phyloP scores from a whole-genome alignment of 2,113 vertebrate genomes.

The Myrmophylax atrothorax region DNA sequence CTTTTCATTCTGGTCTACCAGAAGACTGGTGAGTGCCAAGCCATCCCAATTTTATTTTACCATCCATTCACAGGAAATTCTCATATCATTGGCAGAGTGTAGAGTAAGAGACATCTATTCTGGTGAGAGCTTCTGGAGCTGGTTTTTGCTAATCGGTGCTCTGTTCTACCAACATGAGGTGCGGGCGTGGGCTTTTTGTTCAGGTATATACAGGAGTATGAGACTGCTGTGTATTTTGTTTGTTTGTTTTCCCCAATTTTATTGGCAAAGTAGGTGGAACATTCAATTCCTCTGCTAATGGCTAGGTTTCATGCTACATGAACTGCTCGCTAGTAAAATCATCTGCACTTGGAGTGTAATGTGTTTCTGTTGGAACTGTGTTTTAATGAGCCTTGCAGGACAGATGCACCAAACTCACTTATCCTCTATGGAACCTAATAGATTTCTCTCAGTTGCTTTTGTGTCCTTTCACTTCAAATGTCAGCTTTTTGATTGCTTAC shows the following conservation, averaged over 20 bases:
- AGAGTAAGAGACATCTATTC: neutral
- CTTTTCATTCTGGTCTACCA: neutral
- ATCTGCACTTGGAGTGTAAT: neutral
- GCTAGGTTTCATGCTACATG: neutral
- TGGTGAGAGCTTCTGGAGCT: neutral
- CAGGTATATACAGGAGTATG: neutral
- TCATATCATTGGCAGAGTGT: neutral
- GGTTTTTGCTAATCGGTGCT: neutral
- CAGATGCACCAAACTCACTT: neutral
- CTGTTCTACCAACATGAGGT: rapidly evolving
- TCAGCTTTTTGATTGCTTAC: neutral
- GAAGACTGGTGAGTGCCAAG: neutral
- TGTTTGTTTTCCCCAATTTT: neutral
- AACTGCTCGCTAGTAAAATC: neutral
- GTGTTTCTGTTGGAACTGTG: neutral
- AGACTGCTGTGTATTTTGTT: neutral
- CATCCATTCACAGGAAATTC: neutral
- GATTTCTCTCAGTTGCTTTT: neutral
- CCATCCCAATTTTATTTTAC: neutral
- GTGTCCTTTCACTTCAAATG: neutral
- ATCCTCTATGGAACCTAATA: neutral
- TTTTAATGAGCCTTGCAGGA: neutral
- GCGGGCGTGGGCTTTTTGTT: neutral
- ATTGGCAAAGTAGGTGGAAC: neutral
- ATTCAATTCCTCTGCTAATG: neutral